Conservation (phyloP, 2,888 invertebrate genomes). For the Tetanocera ferruginea region DNA sequence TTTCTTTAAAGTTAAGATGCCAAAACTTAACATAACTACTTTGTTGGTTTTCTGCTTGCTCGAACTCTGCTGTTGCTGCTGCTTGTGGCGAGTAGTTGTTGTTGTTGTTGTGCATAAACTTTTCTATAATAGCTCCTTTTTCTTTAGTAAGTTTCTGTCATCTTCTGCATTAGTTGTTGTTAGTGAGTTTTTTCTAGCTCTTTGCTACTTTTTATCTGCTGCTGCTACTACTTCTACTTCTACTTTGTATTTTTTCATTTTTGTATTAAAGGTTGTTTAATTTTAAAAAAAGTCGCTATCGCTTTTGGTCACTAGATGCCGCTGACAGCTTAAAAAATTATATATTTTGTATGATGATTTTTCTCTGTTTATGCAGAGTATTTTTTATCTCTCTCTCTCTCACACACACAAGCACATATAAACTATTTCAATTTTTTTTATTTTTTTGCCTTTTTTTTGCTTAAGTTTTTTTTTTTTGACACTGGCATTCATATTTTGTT, state of each 20-base stretch:
- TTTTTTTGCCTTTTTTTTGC: not conserved
- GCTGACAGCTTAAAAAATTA: slow-evolving; percentile 27
- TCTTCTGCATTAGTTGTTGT: slow-evolving; percentile 20
- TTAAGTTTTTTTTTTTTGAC: not conserved
- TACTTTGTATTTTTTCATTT: not conserved
- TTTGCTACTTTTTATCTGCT: slow-evolving; percentile 3
- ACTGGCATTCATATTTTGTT: not conserved
- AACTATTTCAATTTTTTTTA: not conserved
- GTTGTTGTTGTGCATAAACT: slow-evolving; percentile 18
- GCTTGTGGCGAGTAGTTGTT: not conserved
- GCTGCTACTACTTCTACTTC: not conserved
- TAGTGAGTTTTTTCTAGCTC: not conserved
- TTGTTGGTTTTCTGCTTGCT: slow-evolving; percentile 18
- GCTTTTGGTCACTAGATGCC: slow-evolving; percentile 33
- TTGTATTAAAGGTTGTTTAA: not conserved
- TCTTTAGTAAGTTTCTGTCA: slow-evolving; percentile 5
- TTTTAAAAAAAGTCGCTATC: not conserved
- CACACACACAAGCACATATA: not conserved
- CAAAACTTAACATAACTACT: slow-evolving; percentile 31
- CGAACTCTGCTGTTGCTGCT: not conserved
- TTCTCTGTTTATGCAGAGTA: not conserved
- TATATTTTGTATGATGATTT: slow-evolving; percentile 24
- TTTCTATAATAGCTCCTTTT: slow-evolving; percentile 14
- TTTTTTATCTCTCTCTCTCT: not conserved
- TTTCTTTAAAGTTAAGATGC: slow-evolving; percentile 35